phyloP scores from a whole-genome alignment of 1,140 invertebrate species.

The Propsilocerus akamusi region DNA sequence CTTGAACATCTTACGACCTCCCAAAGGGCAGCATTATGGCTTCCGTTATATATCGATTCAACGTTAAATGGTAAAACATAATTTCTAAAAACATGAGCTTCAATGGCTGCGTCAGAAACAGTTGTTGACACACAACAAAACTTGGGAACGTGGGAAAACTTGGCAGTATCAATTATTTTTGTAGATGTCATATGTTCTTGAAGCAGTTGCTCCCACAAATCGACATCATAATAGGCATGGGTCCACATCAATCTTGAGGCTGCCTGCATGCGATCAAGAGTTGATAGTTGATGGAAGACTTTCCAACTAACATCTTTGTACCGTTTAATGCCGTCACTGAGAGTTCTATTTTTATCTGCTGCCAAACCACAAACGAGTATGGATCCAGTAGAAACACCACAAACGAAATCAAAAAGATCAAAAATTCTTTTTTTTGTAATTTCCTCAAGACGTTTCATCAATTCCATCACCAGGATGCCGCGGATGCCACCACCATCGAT shows the following conservation, averaged over 20 bases:
- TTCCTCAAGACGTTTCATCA: conserved; percentile 56
- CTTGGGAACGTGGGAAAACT: conserved; percentile 29
- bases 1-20: conserved; percentile 79
- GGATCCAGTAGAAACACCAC: conserved; percentile 80
- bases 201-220: conserved; percentile 66
- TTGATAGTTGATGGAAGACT: conserved; percentile 49
- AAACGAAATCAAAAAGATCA: conserved; percentile 76
- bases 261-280: conserved; percentile 31
- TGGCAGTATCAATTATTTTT: conserved; percentile 10
- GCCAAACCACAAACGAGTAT: conserved; percentile 47
- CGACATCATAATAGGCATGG: conserved; percentile 82
- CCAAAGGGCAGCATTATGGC: conserved; percentile 56
- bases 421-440: conserved; percentile 42
- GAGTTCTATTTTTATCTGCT: conserved; percentile 15
- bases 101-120: neutral
- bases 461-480: conserved; percentile 63
- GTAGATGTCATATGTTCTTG: conserved; percentile 47
- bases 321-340: conserved; percentile 37
- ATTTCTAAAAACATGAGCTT: conserved; percentile 32
- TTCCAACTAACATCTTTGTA: conserved; percentile 49
- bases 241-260: conserved; percentile 64
- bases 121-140: conserved; percentile 21
- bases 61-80: conserved; percentile 61
- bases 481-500: conserved; percentile 85
- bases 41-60: conserved; percentile 63